Base-by-base conservation (phyloP, 2,113 vertebrate species). In the Caranx ignobilis region DNA sequence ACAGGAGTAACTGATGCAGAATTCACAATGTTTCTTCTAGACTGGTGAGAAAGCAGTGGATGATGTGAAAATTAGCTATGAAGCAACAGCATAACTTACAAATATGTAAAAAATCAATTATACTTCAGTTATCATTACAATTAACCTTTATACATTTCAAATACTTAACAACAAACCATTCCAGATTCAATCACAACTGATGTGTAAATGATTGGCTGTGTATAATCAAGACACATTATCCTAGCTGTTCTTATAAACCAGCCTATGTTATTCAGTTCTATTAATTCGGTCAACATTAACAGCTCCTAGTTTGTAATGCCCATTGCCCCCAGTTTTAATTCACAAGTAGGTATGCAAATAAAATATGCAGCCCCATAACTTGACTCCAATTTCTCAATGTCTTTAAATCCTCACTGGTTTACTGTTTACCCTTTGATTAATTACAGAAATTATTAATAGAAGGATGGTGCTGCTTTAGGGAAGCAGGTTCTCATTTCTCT, bases 391-490 rank as follows among this genome's bases (percentile, higher is more conserved):
- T 74, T 56, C 15, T 61, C 31, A 75, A 37, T 56, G 52, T 82
- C 56, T 12, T 57, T 39, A 68, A 71, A 39, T 70, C 45, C 48
- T 84, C 19, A 21, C 3, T 63, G 56, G 52, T 32, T 78, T 63
- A 47, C 39, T 62, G 48, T 88, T 88, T 81, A 81, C 13, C 3
- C 19, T 88, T 82, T 91, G 63, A 83, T 83, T 84, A 84, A 87
- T 87, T 65, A 63, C 48, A 67, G 3, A 75, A 63, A 86, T 84
- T 50, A 86, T 48, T 43, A 76, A 43, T 72, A 69, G 75, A 87
- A 75, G 45, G 66, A 77, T 34, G 52, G 70, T 2, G 21, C 11
- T 52, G 63, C 77, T 75, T 72, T 35, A 13, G 61, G 76, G 71
- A 65, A 45, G 56, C 62, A 85, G 21, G 35, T 74, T 85, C 7